phyloP scores from a whole-genome alignment of 2,797 vertebrate species.

The Bucorvus abyssinicus region DNA sequence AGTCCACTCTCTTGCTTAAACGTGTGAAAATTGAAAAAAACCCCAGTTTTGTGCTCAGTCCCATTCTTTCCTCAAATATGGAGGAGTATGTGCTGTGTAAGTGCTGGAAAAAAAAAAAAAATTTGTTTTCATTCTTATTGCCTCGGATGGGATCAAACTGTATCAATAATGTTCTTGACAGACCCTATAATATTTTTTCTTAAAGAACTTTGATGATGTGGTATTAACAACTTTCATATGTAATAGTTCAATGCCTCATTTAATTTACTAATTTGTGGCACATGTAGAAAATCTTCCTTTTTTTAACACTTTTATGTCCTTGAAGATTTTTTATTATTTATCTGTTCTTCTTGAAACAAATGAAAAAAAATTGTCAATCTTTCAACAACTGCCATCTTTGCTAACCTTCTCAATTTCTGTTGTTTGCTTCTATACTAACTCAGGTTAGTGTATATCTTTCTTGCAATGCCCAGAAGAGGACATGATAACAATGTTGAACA shows the following conservation, averaged over 20 bases:
- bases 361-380: not conserved
- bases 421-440: not conserved
- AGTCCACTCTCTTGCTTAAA: not conserved
- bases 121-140: not conserved
- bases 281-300: not conserved
- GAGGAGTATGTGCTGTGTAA: not conserved
- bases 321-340: not conserved
- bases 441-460: not conserved
- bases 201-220: not conserved
- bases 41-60: not conserved
- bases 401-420: not conserved
- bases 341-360: not conserved
- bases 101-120: not conserved
- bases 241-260: not conserved
- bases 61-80: not conserved
- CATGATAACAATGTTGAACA: not conserved
- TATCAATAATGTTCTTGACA: not conserved
- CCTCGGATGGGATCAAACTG: not conserved
- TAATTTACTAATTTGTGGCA: not conserved
- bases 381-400: not conserved
- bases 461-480: not conserved
- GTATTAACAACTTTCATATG: not conserved
- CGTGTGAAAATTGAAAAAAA: not conserved
- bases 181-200: not conserved
- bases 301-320: not conserved